Evolutionary conservation across 2,797 vertebrate species (phyloP), one percentile per base, ranked within the genome.

Genomic region (Sardinella longiceps): DNA sequence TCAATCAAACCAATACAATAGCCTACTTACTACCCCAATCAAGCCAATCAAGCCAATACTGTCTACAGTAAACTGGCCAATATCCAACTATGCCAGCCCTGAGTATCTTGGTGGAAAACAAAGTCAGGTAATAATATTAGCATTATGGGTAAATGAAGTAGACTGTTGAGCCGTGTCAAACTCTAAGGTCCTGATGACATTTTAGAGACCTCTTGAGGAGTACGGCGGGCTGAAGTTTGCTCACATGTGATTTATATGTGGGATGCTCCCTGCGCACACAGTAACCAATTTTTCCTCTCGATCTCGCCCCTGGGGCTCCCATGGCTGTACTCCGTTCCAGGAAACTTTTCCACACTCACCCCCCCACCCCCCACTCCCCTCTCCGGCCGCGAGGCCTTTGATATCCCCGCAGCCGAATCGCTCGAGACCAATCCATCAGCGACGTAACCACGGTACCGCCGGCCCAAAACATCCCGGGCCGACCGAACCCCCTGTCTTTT

Each of bases 381-480:
- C 18, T 2, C 30, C 82, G 81, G 63, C 46, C 3, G n/a, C 50
- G 80, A 58, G 39, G 50, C 60, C 58, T 80, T 45, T 88, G 70
- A 77, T 77, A 86, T 45, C 20, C 56, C 37, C 80, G 84, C 33
- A 20, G 70, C 74, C 85, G 85, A 83, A 1, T 82, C 89, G 89
- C 86, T 81, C 14, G 66, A 90, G 90, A 89, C 88, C 82, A 81
- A 90, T 92, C 91, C 56, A 88, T 93, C 91, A 92, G 90, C 86
- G 18, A 86, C 83, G 88, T 25, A 84, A 90, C 87, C 80, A 87
- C 70, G 81, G 80, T 14, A 28, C 88, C 74, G 82, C 88, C 90
- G 86, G 81, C 87, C 85, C 39, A 88, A 90, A 90, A 85, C 84
- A 89, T 88, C 82, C 33, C 70, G 33, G 33, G 70, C 37, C 37